phyloP scores from a whole-genome alignment of 2,797 vertebrate genomes.

The Setipinna tenuifilis region DNA sequence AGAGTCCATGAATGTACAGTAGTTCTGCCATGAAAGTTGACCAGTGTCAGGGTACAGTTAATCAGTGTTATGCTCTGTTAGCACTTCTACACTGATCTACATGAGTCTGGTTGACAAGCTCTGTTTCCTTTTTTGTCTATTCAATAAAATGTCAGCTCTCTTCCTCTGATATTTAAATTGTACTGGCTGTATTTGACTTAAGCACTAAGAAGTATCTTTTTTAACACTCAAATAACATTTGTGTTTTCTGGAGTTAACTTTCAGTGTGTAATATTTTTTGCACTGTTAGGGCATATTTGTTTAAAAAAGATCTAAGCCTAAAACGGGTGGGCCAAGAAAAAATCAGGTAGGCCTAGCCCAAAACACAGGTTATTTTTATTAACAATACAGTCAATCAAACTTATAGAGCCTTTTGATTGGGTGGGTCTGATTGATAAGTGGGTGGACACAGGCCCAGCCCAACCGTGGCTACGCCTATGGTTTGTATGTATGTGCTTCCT shows the following conservation, averaged over 20 bases:
- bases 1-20: neutral
- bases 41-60: neutral
- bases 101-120: neutral
- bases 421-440: too few relatives aligned
- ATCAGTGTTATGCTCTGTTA: neutral
- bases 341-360: too few relatives aligned
- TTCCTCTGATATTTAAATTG: neutral
- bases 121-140: neutral
- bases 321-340: too few relatives aligned
- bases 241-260: neutral
- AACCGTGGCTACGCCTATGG: too few relatives aligned
- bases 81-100: neutral
- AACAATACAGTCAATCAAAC: too few relatives aligned
- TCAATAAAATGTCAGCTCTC: neutral
- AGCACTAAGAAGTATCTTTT: neutral
- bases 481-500: too few relatives aligned
- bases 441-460: too few relatives aligned
- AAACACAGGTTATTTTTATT: too few relatives aligned
- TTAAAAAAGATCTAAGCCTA: too few relatives aligned
- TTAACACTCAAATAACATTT: neutral
- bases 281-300: too few relatives aligned
- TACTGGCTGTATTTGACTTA: neutral
- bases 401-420: too few relatives aligned
- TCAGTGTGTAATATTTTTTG: neutral
- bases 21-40: neutral